Evolutionary conservation across 2,113 vertebrate species (phyloP).

Genomic region (Ailuropoda melanoleuca): DNA sequence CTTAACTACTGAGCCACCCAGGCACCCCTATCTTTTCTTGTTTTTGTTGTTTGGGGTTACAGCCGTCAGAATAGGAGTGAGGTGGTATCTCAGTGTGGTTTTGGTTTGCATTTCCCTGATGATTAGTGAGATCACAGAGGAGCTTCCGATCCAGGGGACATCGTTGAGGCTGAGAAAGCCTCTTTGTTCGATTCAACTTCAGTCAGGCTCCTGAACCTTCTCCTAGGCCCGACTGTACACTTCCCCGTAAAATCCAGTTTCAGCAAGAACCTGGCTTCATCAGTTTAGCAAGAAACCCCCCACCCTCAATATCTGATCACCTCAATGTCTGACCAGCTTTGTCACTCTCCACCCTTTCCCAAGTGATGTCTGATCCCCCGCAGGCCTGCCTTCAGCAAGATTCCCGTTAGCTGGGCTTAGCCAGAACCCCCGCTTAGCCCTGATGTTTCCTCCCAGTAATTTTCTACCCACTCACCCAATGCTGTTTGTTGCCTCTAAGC

Average conservation of each 20-base stretch:
- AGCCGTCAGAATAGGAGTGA: neutral
- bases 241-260: neutral
- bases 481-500: neutral
- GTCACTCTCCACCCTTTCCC: neutral
- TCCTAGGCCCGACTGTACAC: neutral
- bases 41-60: neutral
- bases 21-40: neutral
- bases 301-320: neutral
- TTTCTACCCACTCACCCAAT: neutral
- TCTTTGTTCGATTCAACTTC: neutral
- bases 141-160: neutral
- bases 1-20: too few species aligned
- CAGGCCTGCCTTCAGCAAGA: neutral
- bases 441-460: neutral
- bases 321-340: neutral
- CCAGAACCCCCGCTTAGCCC: neutral
- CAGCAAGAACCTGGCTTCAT: neutral
- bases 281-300: neutral
- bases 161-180: neutral
- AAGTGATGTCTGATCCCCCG: neutral
- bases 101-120: neutral
- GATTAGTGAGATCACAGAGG: neutral
- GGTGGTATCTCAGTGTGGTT: neutral
- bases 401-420: neutral
- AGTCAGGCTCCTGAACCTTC: neutral